These are phyloP conservation scores for Drosophila takahashii DNA, from an alignment of 1,140 invertebrate genomes.

Conservation along the genomic window DNA sequence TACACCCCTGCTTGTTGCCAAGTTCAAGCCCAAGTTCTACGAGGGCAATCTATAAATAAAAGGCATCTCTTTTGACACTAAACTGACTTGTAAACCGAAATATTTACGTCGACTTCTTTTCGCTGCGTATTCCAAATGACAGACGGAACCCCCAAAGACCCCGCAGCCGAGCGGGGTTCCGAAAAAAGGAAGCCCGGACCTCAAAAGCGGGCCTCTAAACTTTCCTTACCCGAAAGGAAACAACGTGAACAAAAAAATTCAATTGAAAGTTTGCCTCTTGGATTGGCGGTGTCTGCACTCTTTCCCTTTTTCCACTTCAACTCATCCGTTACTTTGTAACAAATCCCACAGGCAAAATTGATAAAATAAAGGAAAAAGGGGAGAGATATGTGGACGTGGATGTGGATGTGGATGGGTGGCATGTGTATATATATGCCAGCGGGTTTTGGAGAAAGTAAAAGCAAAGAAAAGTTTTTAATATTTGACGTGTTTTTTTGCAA, in stretches of 20 bases:
- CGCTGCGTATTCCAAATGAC: constrained; percentile 63
- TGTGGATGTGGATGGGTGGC: constrained; percentile 1
- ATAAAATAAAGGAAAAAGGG: constrained; percentile 61
- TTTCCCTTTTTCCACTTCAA: constrained; percentile 24
- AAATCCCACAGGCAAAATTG: constrained; percentile 81
- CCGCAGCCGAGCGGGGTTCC: constrained; percentile 8
- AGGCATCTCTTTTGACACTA: constrained; percentile 71
- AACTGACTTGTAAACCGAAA: constrained; percentile 80
- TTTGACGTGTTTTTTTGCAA: constrained; percentile 72
- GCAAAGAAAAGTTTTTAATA: constrained; percentile 80
- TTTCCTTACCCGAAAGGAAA: constrained; percentile 51
- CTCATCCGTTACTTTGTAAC: constrained; percentile 76
- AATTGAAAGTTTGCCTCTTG: constrained; percentile 76
- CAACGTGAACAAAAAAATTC: constrained; percentile 61
- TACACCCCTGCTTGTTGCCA: constrained; percentile 15
- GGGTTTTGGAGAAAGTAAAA: constrained; percentile 69
- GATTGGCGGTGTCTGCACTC: constrained; percentile 55
- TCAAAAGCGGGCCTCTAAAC: constrained; percentile 42
- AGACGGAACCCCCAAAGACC: constrained; percentile 38
- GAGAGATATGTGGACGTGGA: constrained; percentile 19
- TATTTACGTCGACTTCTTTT: constrained; percentile 60
- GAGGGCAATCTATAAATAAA: constrained; percentile 73
- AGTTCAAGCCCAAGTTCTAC: constrained; percentile 10
- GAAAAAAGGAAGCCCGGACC: constrained; percentile 29
- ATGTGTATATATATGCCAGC: constrained; percentile 33